Conservation (phyloP, 1,140 invertebrate species). For the Drosophila seguyi region DNA sequence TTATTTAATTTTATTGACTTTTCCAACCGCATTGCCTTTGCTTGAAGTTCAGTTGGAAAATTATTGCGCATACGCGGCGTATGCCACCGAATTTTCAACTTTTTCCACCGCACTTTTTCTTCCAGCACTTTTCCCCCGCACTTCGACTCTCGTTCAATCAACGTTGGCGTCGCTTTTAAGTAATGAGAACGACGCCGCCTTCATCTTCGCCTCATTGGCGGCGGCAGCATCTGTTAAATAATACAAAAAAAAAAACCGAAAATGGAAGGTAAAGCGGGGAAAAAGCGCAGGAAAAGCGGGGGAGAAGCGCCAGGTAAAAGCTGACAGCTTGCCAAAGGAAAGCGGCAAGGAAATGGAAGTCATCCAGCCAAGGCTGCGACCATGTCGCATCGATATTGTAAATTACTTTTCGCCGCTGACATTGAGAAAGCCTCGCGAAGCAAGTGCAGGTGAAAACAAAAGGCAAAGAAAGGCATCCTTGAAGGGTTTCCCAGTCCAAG, state of each 20-base stretch:
- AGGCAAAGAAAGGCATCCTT: constrained; percentile 8
- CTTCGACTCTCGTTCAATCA: constrained; percentile 32
- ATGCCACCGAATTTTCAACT: constrained; percentile 4
- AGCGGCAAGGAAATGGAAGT: constrained; percentile 37
- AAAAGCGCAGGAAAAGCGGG: neutral
- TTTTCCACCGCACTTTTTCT: neutral
- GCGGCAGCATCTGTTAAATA: constrained; percentile 45
- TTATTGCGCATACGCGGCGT: constrained; percentile 32
- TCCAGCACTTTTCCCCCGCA: no score
- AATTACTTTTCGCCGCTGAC: constrained; percentile 41
- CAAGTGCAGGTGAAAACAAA: neutral
- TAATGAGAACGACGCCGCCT: constrained; percentile 46
- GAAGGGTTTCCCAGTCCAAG: neutral
- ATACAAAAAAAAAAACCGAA: constrained; percentile 16
- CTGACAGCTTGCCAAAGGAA: constrained; percentile 22
- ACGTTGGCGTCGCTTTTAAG: constrained; percentile 44
- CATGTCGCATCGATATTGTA: constrained; percentile 50
- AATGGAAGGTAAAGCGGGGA: neutral
- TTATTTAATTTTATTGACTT: constrained; percentile 37
- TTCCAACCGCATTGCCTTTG: constrained; percentile 19
- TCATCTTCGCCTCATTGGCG: constrained; percentile 51
- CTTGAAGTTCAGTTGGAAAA: constrained; percentile 12
- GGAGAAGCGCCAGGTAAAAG: constrained; percentile 4
- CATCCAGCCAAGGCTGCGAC: constrained; percentile 38
- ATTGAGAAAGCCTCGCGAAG: constrained; percentile 16